Evolutionary conservation across 2,888 invertebrate genomes (phyloP), one percentile per base, ranked within the genome.

Genomic region (Rutpela maculata): DNA sequence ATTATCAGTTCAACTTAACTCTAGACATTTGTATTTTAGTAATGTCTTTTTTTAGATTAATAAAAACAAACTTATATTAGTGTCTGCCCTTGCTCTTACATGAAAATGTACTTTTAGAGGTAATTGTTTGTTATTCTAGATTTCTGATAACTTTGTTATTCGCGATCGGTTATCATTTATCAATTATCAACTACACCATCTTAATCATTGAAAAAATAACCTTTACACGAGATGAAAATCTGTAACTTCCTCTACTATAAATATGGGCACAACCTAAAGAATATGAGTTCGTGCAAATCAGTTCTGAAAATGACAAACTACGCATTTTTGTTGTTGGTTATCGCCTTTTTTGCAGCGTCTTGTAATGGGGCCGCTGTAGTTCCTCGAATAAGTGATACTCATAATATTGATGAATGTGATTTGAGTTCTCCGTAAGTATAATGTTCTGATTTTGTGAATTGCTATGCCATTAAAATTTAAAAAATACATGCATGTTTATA

Each of bases 341-440:
- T 50, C 7, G n/a, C 50, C n/a, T 59, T 59, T 12, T 19, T 59
- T 19, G 59, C 22, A 22, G 19, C 11, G 3, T 17, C 18, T 56
- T 65, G 65, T 18, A 19, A 43, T 19, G 65, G 18, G 18, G 59
- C 22, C 18, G 9, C 17, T 19, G 7, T 65, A 43, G 17, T n/a
- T 18, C 65, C 38, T 2, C 65, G 43, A 17, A n/a, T 35, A 18
- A 43, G 18, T 19, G 65, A 65, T 7, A 19, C 17, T 18, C 65
- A 65, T 18, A 65, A 65, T 12, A 19, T 65, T 43, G 43, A 65
- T 19, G 31, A 65, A 15, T 65, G 65, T n/a, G 43, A 65, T 18
- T 5, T 43, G 12, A 38, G 9, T 43, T 6, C 0, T 7, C 19
- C 43, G 65, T 65, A 43, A 65, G 65, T 60, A 43, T 3, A 43